Evolutionary conservation across 2,113 vertebrate genomes (phyloP).

Genomic region (Plectropomus leopardus): DNA sequence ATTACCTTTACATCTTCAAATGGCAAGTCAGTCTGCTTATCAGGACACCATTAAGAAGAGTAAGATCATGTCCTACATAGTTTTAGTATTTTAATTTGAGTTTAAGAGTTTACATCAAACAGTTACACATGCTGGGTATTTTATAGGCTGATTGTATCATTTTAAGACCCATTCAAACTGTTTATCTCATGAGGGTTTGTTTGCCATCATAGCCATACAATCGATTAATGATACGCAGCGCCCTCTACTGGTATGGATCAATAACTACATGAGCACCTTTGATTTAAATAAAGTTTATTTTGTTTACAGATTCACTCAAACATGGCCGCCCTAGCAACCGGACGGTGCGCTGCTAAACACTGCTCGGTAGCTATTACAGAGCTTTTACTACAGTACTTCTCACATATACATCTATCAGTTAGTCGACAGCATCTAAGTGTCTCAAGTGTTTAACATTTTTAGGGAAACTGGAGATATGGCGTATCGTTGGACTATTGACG

Average conservation of each 20-base stretch:
- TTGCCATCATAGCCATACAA: background rate
- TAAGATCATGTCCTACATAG: background rate
- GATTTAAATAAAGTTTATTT: slow-evolving; percentile 64
- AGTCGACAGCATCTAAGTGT: background rate
- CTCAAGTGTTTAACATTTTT: background rate
- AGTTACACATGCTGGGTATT: background rate
- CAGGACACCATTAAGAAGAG: background rate
- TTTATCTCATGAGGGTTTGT: no score
- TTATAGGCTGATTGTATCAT: background rate
- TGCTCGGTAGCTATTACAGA: slow-evolving; percentile 36
- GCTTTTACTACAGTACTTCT: background rate
- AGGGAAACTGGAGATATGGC: background rate
- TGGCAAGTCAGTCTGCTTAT: background rate
- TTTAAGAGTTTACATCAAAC: background rate
- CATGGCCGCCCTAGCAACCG: slow-evolving; percentile 81
- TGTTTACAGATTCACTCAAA: slow-evolving; percentile 42
- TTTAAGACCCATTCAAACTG: background rate
- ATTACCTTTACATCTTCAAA: background rate
- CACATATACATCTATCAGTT: background rate
- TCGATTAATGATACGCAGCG: background rate
- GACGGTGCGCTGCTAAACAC: slow-evolving; percentile 2
- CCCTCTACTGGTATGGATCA: slow-evolving; percentile 34
- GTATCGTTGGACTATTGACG: background rate
- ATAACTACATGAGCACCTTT: background rate
- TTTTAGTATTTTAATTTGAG: background rate